These are phyloP conservation scores for Catostylus mosaicus DNA, from an alignment of 30 jellyfish, hydroid and myxozoan genomes.

Conservation along the genomic window DNA sequence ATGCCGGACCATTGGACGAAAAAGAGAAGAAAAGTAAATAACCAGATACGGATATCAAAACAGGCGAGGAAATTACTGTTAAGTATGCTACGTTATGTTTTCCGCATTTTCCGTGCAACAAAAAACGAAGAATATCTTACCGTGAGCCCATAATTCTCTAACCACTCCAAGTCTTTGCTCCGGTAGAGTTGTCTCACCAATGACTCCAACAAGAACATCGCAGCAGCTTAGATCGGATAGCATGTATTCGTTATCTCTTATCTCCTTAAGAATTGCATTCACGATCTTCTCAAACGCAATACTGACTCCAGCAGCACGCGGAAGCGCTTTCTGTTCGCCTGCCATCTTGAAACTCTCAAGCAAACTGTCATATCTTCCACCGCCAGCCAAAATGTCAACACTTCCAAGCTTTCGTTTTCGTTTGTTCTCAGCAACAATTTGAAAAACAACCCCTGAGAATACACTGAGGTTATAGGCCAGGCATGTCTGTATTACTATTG, in stretches of 20 bases:
- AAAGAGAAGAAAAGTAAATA: no score
- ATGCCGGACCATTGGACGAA: no score
- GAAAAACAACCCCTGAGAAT: constrained; percentile 83
- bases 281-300: constrained; percentile 87
- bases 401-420: constrained; percentile 80
- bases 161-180: constrained; percentile 55
- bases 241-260: constrained; percentile 33
- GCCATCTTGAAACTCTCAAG: constrained; percentile 56
- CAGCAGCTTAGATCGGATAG: constrained; percentile 47
- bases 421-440: constrained; percentile 81
- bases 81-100: no score
- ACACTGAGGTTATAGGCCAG: constrained; percentile 61
- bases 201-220: constrained; percentile 65
- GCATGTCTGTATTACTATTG: constrained; percentile 59
- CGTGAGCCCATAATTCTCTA: constrained; percentile 77
- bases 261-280: constrained; percentile 38
- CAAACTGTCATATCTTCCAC: constrained; percentile 84
- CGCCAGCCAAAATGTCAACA: constrained; percentile 88
- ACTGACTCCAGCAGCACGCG: constrained; percentile 89
- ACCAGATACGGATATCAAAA: no score
- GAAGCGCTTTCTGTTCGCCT: constrained; percentile 57
- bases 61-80: no score
- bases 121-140: constrained; percentile 14
- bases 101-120: no score
- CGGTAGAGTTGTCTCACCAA: constrained; percentile 47